Evolutionary conservation across 2,888 invertebrate species (phyloP), one percentile per base, ranked within the genome.

Genomic region (Bembecia ichneumoniformis): DNA sequence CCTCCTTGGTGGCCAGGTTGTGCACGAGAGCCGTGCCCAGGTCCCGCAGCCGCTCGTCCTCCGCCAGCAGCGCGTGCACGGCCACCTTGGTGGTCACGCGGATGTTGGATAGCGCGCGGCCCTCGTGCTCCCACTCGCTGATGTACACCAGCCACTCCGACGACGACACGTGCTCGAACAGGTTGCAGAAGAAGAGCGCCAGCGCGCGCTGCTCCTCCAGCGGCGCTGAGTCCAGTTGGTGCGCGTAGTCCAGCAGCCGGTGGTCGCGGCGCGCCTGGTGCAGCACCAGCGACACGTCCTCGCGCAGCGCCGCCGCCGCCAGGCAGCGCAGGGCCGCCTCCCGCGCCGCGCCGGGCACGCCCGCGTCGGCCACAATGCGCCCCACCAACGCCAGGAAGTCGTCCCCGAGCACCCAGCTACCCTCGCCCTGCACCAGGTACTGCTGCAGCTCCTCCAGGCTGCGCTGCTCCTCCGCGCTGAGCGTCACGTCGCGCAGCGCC

Each of bases 141-240:
- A 97, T 97, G 84, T 97, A 97, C 64, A 97, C 87, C 68, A 96
- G 82, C 97, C 97, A 97, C 79, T 97, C 97, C 0, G 96, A 95
- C 51, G 96, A 93, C 58, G 94, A 94, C 36, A 93, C 82, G 81
- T 95, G 94, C 77, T 95, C 95, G 80, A 96, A 97, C 81, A 97
- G 89, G 80, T 97, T 97, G 77, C 94, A 94, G 77, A 96, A 28
- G 77, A 96, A 93, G 65, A 94, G 87, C 47, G 95, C 92, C 58
- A 95, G 89, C 10, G 94, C 93, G 63, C 90, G 90, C 75, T 96
- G 96, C 70, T 96, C 96, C 47, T 91, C 90, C 0, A 89, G 76
- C 28, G 92, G 89, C 63, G 92, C 90, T 58, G 90, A 84, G 75
- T 97, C 96, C 58, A 96, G 91, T 68, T 91, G 90, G 68, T 91